Evolutionary conservation across 2,888 invertebrate species (phyloP), one percentile per base, ranked within the genome.

Genomic region (Euplagia quadripunctaria): DNA sequence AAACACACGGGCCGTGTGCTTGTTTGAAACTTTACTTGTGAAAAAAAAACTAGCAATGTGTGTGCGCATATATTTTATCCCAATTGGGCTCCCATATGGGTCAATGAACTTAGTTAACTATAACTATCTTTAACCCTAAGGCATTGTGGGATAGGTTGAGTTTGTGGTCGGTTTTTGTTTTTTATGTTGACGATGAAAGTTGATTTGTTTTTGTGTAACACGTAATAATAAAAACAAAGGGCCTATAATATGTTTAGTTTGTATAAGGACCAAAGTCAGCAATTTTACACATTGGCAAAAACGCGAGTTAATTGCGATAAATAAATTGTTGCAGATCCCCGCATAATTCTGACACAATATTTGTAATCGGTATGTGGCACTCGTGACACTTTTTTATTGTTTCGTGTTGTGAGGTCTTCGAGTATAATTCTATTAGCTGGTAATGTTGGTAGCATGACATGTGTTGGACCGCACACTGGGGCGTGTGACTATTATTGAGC

Each of bases 51-150:
- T 31, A 31, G 2, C 31, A 31, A 31, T 2, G 6, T 46, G 31
- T 31, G 20, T 58, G 58, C 64, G 42, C 42, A 64, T 63, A 64
- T 42, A 42, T 64, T 63, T 64, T 42, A 42, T 42, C 42, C 17
- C 11, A 42, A 42, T 64, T 42, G 42, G 64, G 9, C n/a, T 41
- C 64, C 11, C 17, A 49, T 17, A 31, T 49, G 4, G 70, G 61
- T 42, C 69, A 69, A 58, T 64, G 63, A 64, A 41, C 70, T 51
- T 5, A 12, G 31, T 42, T 9, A 51, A 17, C 52, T n/a, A 1
- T 46, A 49, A 46, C 51, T 64, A 31, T 61, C 61, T 61, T 51
- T 46, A 20, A 16, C 51, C 42, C 52, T 76, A n/a, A 76, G 70
- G 71, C 70, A 71, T 76, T 75, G 12, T 14, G 5, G 31, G 5